phyloP scores from a whole-genome alignment of 2,113 vertebrate species.

The Gnathonemus longibarbis region DNA sequence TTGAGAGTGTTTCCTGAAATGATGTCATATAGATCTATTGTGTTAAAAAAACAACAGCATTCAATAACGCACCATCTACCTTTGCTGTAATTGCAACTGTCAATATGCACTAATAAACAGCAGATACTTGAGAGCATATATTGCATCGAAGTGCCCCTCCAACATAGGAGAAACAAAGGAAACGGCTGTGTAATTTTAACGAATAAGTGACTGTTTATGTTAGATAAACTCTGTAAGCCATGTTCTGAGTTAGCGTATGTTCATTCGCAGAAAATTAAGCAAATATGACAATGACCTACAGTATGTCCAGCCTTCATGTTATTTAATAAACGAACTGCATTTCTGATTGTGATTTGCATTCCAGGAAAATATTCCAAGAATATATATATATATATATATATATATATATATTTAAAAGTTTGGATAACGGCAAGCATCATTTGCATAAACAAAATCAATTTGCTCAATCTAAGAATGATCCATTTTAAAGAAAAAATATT shows the following conservation, averaged over 20 bases:
- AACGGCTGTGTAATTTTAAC: neutral
- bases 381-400: neutral
- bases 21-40: neutral
- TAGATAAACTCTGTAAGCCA: neutral
- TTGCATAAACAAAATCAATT: neutral
- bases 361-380: neutral
- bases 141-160: neutral
- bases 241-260: neutral
- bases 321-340: neutral
- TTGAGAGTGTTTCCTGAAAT: neutral
- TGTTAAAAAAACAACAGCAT: neutral
- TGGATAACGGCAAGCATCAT: neutral
- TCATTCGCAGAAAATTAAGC: neutral
- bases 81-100: conserved; percentile 7
- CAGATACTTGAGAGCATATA: neutral
- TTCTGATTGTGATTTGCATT: neutral
- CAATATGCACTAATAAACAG: neutral
- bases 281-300: neutral
- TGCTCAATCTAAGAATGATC: neutral
- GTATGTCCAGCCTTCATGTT: neutral
- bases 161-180: neutral
- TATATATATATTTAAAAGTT: neutral
- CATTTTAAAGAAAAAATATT: neutral
- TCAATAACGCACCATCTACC: neutral
- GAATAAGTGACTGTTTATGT: neutral